Percentiles rank a stretch among this genome's conserved stretches.
Conservation (phyloP, 1,140 invertebrate genomes). For the Acromyrmex echinatior region DNA sequence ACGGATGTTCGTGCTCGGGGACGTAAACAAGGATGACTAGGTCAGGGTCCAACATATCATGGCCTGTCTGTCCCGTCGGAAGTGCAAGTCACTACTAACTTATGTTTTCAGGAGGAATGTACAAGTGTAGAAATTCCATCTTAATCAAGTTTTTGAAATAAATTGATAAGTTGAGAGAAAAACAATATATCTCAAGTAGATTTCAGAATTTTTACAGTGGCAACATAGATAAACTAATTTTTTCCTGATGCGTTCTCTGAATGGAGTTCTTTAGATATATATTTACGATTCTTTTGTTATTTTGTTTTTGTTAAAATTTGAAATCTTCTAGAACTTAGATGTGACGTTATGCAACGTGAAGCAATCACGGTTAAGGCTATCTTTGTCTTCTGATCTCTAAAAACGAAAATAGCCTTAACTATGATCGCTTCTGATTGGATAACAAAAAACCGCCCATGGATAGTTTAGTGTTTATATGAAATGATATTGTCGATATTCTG, state of each 20-base stretch:
- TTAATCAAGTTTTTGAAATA: not conserved
- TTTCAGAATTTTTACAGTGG: not conserved
- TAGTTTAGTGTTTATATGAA: not conserved
- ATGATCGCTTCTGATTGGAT: too few relatives aligned
- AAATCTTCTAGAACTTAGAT: not conserved
- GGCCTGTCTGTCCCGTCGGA: not conserved
- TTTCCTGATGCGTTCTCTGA: not conserved
- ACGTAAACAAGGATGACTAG: conserved; percentile 16
- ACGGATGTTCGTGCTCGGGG: not conserved
- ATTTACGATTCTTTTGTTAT: not conserved
- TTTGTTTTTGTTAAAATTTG: not conserved
- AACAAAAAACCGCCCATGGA: not conserved
- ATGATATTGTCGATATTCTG: not conserved
- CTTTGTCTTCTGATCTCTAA: too few relatives aligned
- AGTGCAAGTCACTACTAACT: not conserved
- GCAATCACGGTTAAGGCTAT: too few relatives aligned
- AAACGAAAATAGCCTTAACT: too few relatives aligned
- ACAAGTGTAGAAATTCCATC: not conserved
- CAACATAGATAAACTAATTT: not conserved
- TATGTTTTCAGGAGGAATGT: not conserved
- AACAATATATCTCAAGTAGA: not conserved
- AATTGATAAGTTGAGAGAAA: not conserved
- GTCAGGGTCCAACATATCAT: not conserved
- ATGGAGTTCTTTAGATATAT: not conserved
- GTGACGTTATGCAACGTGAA: too few relatives aligned